Base-by-base conservation (phyloP, 53 echinoderm and acorn worm species). In the Echinometra lucunter region DNA sequence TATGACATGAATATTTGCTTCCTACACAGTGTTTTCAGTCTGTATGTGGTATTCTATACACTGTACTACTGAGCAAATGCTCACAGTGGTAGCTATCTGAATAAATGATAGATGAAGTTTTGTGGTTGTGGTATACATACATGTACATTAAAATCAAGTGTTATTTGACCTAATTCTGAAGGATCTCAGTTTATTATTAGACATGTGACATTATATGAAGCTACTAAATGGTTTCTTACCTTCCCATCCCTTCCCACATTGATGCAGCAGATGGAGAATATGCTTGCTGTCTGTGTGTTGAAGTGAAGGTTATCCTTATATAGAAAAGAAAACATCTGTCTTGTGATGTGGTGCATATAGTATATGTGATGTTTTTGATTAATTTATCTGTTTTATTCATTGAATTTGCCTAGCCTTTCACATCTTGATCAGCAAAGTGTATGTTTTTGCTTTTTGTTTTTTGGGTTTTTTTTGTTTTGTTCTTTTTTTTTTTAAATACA, bases 1-100 rank as follows among this genome's bases (percentile, higher is more conserved):
- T 78, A 78, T 85, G 85, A 85, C 53, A 85, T 49, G 27, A 85
- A 85, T 85, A 85, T 85, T n/a, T 28, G 85, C 47, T 49, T 78
- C 78, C 28, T 53, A 53, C n/a, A 6, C 2, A 47, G 85, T 45
- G 49, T 49, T n/a, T 25, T 81, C 21, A 42, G 44, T 42, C 44
- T 81, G 42, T 25, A 21, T 16, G 40, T 42, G 42, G 81, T 81
- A 81, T 81, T 94, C n/a, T n/a, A n/a, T 74, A 57, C 57, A 66
- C 28, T 9, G 56, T 56, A 16, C 74, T 66, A 3, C 42, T 85
- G 85, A 45, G 19, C 85, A 47, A 85, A 49, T 85, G 45, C 85
- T 85, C 9, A n/a, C 85, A 1, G 30, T 3, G 49, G 30, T 85
- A 49, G 49, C 30, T 28, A 11, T 40, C 42, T 0, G 3, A 78